phyloP scores from a whole-genome alignment of 2,888 invertebrate species.

The Ramazzottius varieornatus region DNA sequence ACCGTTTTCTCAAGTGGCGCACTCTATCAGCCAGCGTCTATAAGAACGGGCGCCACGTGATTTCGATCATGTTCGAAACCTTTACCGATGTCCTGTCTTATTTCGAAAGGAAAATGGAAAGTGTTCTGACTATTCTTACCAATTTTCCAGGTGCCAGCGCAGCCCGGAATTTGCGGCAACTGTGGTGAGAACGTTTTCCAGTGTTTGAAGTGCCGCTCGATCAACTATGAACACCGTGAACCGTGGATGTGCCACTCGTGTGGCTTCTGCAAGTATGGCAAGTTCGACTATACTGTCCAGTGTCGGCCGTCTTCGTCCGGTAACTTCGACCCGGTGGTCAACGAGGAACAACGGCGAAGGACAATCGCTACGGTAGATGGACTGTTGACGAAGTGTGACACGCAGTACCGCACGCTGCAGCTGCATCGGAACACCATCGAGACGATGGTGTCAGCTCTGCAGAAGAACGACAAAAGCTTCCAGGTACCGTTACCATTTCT shows the following conservation, averaged over 20 bases:
- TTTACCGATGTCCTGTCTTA: no score
- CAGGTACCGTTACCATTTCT: not conserved
- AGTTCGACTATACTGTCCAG: constrained; percentile 77
- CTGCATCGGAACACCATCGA: constrained; percentile 55
- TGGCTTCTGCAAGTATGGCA: constrained; percentile 96
- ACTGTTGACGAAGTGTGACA: constrained; percentile 70
- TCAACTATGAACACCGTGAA: constrained; percentile 95
- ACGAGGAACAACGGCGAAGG: constrained; percentile 73
- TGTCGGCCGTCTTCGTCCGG: constrained; percentile 73
- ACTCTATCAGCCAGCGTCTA: no score
- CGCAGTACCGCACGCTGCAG: constrained; percentile 66
- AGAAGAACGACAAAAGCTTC: constrained; percentile 43
- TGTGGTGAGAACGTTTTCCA: constrained; percentile 97
- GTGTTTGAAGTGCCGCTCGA: constrained; percentile 89
- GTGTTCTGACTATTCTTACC: no score
- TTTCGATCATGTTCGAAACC: no score
- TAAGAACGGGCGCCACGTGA: no score
- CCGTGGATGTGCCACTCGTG: constrained; percentile 95
- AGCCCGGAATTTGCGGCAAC: constrained; percentile 85
- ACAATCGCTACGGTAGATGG: constrained; percentile 31
- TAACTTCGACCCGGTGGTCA: constrained; percentile 65
- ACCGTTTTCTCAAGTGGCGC: no score
- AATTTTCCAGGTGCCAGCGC: no score
- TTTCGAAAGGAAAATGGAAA: no score
- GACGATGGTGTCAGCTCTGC: constrained; percentile 59